phyloP scores from a whole-genome alignment of 2,888 invertebrate genomes.

The Parochlus steinenii region DNA sequence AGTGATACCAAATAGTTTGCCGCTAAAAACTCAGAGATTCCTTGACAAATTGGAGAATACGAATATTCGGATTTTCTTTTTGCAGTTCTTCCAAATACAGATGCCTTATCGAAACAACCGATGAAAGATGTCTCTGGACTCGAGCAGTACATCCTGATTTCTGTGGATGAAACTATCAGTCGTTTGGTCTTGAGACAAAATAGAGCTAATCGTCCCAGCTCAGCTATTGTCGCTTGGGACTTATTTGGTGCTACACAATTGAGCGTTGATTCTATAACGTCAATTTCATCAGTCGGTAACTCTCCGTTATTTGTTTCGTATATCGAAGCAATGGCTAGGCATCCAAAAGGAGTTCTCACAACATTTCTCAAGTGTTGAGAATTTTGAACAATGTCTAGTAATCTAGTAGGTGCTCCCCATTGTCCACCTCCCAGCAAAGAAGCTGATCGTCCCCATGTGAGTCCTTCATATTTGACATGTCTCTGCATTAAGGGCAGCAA shows the following conservation, averaged over 20 bases:
- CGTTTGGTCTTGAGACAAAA: slow-evolving; percentile 33
- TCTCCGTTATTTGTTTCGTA: slow-evolving; percentile 32
- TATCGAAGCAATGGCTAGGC: slow-evolving; percentile 34
- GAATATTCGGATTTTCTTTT: slow-evolving; percentile 28
- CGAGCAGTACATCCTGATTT: slow-evolving; percentile 31
- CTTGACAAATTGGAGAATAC: slow-evolving; percentile 33
- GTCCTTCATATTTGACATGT: slow-evolving; percentile 32
- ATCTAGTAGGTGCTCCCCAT: slow-evolving; percentile 30
- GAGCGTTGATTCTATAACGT: slow-evolving; percentile 25
- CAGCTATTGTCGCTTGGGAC: slow-evolving; percentile 26
- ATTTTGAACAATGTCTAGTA: slow-evolving; percentile 29
- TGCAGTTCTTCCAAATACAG: slow-evolving; percentile 28
- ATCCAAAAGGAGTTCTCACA: slow-evolving; percentile 35
- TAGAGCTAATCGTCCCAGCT: slow-evolving; percentile 34
- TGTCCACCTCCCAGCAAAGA: slow-evolving; percentile 32
- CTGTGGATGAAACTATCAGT: slow-evolving; percentile 32
- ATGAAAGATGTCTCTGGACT: slow-evolving; percentile 28
- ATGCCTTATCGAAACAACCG: slow-evolving; percentile 31
- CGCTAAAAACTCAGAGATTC: slow-evolving; percentile 35
- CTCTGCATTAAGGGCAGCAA: slow-evolving; percentile 32
- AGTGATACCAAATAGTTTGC: slow-evolving; percentile 38
- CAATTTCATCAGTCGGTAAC: slow-evolving; percentile 25
- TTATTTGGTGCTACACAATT: slow-evolving; percentile 24
- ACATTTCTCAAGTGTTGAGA: slow-evolving; percentile 29
- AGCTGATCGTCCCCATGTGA: slow-evolving; percentile 34